Conservation (phyloP, 2,888 invertebrate genomes). For the Crematogaster levior region DNA sequence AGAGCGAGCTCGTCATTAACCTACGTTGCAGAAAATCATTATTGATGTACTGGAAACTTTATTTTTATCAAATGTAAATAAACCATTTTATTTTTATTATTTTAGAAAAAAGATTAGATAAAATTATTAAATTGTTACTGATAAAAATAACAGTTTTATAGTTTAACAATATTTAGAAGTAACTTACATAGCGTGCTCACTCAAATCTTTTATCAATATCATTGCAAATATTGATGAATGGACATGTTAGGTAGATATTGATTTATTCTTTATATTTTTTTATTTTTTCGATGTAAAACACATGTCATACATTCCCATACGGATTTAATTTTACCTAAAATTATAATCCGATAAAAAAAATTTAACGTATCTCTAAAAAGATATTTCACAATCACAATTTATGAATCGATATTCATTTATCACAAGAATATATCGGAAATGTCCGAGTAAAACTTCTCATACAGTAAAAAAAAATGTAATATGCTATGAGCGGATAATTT, state of each 20-base stretch:
- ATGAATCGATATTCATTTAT: neutral
- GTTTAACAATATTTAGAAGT: neutral
- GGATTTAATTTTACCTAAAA: neutral
- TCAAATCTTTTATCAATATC: neutral
- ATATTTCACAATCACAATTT: constrained; percentile 20
- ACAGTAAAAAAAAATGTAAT: neutral
- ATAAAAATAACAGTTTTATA: neutral
- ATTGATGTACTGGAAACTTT: neutral
- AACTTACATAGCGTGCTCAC: neutral
- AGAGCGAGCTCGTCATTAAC: neutral
- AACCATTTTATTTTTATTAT: neutral
- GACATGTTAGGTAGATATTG: neutral
- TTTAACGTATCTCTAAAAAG: neutral
- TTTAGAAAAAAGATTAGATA: neutral
- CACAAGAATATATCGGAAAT: constrained; percentile 7
- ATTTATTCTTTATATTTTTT: neutral
- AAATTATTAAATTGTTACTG: neutral
- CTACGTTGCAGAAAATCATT: neutral
- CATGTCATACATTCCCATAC: neutral
- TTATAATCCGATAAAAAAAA: neutral
- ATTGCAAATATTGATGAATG: neutral
- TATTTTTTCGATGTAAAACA: neutral
- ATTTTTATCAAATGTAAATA: neutral
- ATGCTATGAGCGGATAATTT: neutral
- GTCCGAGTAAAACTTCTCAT: neutral